Conservation (phyloP, 2,113 vertebrate genomes). For the Thalassoma bifasciatum region DNA sequence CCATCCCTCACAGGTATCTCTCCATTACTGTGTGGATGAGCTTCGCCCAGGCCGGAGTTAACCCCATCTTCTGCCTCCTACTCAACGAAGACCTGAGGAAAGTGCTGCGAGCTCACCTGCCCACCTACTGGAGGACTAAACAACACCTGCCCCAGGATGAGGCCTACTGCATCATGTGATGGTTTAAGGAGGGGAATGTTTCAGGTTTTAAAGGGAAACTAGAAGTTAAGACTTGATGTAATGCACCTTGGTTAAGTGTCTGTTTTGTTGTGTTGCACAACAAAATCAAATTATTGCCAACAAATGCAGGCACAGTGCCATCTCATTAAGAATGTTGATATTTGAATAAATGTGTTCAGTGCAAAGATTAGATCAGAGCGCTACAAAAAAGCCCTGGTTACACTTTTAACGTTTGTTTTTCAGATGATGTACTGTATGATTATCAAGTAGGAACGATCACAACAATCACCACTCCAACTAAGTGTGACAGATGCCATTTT, state of each 20-base stretch:
- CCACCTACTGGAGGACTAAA: constrained; percentile 93
- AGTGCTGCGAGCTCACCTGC: constrained; percentile 91
- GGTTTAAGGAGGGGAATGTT: constrained; percentile 54
- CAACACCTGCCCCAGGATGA: constrained; percentile 91
- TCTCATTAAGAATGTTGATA: constrained; percentile 68
- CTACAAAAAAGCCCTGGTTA: constrained; percentile 19
- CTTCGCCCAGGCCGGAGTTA: constrained; percentile 94
- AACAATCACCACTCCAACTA: constrained; percentile 66
- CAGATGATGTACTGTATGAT: constrained; percentile 58
- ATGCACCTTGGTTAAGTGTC: constrained; percentile 67
- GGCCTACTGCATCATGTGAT: constrained; percentile 96
- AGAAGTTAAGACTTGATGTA: constrained; percentile 36
- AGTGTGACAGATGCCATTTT: constrained; percentile 78
- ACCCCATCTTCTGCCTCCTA: constrained; percentile 94
- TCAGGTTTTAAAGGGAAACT: constrained; percentile 42
- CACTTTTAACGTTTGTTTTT: constrained; percentile 48
- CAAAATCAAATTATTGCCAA: constrained; percentile 64
- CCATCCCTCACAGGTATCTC: constrained; percentile 91
- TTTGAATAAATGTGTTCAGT: constrained; percentile 50
- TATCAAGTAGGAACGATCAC: constrained; percentile 55
- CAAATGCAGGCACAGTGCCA: constrained; percentile 63
- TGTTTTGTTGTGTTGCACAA: constrained; percentile 75
- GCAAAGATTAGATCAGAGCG: constrained; percentile 37
- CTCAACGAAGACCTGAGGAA: constrained; percentile 96
- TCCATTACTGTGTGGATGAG: constrained; percentile 97